Evolutionary conservation across 2,797 vertebrate species (phyloP), one percentile per base, ranked within the genome.

Genomic region (Mormyrus proboscirostris): DNA sequence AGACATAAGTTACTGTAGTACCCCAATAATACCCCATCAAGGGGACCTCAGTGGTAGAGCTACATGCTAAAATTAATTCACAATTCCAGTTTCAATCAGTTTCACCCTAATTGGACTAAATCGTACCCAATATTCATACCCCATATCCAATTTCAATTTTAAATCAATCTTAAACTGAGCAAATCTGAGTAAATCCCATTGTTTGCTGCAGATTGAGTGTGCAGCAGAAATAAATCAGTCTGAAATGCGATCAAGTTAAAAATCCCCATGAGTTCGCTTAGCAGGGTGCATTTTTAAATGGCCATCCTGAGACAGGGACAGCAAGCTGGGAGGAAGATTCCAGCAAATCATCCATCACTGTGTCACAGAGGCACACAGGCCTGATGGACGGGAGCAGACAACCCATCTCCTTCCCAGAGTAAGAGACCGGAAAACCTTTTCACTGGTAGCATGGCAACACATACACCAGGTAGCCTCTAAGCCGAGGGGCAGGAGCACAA

Each of bases 31-130:
- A 25, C 8, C 82, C 5, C 0, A 0, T 22, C 41, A 84, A 84
- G 19, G n/a, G 82, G 7, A 47, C 7, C 22, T 25, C 82, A 84
- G 44, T 4, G 82, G 47, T 6, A 51, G 9, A 49, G 49, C 82
- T 84, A 49, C 19, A 50, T 51, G 22, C 9, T n/a, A 51, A 44
- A 9, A 25, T 47, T 25, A 84, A 84, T 84, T 84, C n/a, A 49
- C 47, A 51, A 84, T 84, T 84, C 82, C 44, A 51, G n/a, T 84
- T 84, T 84, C 22, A 84, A 50, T 50, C 82, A 84, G 82, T 4
- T 49, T 84, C 82, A 84, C 49, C 47, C n/a, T 84, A 84, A 51
- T 25, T 49, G 41, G 88, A 51, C 82, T 84, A 84, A 84, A 84
- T 51, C 19, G 51, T 29, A 51, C 51, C 47, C 38, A 44, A 44